Percentiles rank a stretch among this genome's conserved stretches.
Conservation (phyloP, 2,797 vertebrate genomes). For the Poecile montanus region DNA sequence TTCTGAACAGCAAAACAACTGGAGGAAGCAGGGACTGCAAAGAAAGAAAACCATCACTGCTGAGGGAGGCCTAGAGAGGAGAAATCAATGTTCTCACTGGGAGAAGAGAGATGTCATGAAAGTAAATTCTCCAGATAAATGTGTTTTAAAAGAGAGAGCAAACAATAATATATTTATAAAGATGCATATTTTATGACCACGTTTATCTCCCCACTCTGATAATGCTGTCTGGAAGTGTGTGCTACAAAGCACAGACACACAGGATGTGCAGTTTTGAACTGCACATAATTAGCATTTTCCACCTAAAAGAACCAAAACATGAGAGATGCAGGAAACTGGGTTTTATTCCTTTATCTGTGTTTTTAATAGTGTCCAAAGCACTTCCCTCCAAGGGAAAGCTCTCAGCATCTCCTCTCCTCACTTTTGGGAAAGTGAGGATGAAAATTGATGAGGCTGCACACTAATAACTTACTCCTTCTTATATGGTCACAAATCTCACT, state of each 20-base stretch:
- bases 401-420: neutral
- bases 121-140: conserved; percentile 13
- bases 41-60: neutral
- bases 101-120: neutral
- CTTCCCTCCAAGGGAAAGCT: neutral
- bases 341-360: neutral
- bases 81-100: neutral
- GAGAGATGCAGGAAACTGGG: neutral
- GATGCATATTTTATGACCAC: neutral
- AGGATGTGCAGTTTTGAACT: neutral
- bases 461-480: neutral
- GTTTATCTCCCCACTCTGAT: neutral
- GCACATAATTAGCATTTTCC: neutral
- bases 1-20: neutral
- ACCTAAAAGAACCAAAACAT: neutral
- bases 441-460: neutral
- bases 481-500: neutral
- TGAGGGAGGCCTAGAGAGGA: neutral
- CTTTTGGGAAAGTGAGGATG: neutral
- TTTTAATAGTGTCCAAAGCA: neutral
- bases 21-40: neutral
- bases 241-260: neutral
- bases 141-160: neutral
- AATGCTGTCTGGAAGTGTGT: neutral
- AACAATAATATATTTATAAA: conserved; percentile 46